Conservation (phyloP, 2,113 vertebrate species). For the Hippopotamus amphibius region DNA sequence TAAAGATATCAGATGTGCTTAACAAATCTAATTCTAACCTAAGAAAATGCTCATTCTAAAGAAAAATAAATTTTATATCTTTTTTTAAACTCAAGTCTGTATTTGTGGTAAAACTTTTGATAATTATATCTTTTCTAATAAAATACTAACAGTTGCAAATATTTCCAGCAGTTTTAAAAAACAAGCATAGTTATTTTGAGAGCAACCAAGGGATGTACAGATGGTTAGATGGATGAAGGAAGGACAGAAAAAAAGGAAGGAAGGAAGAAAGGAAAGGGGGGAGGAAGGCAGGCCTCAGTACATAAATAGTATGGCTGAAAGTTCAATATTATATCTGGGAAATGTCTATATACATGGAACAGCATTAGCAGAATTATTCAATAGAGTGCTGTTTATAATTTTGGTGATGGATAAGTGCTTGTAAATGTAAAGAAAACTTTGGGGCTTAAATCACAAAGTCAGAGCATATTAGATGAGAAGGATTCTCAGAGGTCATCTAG, state of each 20-base stretch:
- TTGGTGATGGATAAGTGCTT: not conserved
- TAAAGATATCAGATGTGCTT: not conserved
- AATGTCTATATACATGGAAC: not conserved
- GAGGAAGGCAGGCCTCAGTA: not conserved
- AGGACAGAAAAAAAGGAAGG: not conserved
- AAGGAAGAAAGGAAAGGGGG: not conserved
- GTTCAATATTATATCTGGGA: not conserved
- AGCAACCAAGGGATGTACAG: not conserved
- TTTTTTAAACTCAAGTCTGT: not conserved
- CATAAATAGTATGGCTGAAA: not conserved
- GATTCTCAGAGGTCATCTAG: not conserved
- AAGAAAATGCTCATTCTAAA: slow-evolving; percentile 23
- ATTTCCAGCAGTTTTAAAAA: slow-evolving; percentile 39
- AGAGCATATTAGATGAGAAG: not conserved
- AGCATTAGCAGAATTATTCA: not conserved
- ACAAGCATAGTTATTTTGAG: slow-evolving; percentile 6
- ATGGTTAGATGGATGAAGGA: not conserved
- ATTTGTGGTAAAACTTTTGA: not conserved
- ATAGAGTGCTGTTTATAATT: not conserved
- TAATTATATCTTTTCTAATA: slow-evolving; percentile 35
- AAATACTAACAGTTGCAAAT: not conserved
- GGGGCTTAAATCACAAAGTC: not conserved
- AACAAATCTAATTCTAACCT: not conserved
- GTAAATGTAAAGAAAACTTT: not conserved
- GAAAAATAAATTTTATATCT: not conserved